A percentile compares a stretch with the other conserved stretches of the same genome.
Conservation (phyloP, 2,113 vertebrate genomes). For the Polyodon spathula region DNA sequence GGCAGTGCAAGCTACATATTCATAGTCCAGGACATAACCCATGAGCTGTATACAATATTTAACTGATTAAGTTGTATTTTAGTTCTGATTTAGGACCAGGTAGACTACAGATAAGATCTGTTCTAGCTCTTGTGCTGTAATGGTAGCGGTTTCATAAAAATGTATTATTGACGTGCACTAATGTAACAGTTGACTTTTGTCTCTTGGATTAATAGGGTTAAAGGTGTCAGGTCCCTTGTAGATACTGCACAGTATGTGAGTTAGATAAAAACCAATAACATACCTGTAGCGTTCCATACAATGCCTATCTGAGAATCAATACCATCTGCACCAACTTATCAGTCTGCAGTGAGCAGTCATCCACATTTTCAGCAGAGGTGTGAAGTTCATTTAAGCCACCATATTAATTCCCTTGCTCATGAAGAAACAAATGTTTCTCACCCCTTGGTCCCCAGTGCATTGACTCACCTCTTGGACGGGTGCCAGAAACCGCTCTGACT, state of each 20-base stretch:
- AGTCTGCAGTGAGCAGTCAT: neutral
- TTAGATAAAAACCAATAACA: neutral
- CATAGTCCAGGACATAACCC: too few species aligned
- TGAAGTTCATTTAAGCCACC: constrained; percentile 1
- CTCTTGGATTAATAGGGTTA: too few species aligned
- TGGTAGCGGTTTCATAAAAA: too few species aligned
- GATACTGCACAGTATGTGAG: neutral
- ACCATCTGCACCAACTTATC: neutral
- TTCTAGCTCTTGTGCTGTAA: too few species aligned
- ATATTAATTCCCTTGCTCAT: constrained; percentile 1
- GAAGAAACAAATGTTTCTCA: constrained; percentile 3
- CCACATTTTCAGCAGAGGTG: neutral
- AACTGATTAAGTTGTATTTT: too few species aligned
- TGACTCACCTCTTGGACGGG: neutral
- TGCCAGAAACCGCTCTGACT: neutral
- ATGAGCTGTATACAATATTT: too few species aligned
- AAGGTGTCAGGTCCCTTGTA: too few species aligned
- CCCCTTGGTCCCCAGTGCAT: neutral
- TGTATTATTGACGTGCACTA: too few species aligned
- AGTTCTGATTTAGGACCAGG: too few species aligned
- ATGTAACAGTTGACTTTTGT: too few species aligned
- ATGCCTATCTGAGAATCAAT: neutral
- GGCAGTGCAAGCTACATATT: too few species aligned
- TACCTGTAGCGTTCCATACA: neutral
- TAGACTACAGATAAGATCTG: too few species aligned